Base-by-base conservation (phyloP, 2,797 vertebrate species). In the Anguilla anguilla region DNA sequence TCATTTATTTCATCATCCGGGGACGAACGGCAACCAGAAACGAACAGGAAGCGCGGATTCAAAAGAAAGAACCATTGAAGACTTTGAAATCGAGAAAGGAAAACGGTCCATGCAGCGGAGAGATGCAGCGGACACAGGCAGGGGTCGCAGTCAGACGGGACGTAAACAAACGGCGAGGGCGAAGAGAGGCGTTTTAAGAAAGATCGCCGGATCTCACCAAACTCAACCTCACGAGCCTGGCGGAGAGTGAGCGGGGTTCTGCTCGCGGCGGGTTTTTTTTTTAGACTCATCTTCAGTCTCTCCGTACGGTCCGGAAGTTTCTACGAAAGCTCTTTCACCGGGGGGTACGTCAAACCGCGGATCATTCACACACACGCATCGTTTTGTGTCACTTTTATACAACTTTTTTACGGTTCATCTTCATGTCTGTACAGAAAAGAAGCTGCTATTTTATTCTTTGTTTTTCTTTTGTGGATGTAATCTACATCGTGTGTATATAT, bases 371-470 rank as follows among this genome's bases (percentile, higher is more conserved):
- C 97, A 97, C 95, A 97, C 97, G 96, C 96, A 97, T 97, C 94
- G 96, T 97, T 97, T 96, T 97, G 96, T 96, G 96, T 99, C 97
- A 98, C 97, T 98, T 99, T 98, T 97, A 96, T 97, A 35, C 1
- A 97, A 97, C 96, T 97, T 99, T 99, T 98, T 97, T 98, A 99
- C 94, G 92, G 97, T 98, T 98, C 96, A 96, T 2, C 97, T 99
- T 97, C 97, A 97, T 97, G 97, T 98, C 97, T 98, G 97, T 98
- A 98, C 97, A 98, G 97, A 98, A 35, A 98, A 96, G 97, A 98
- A 97, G 98, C 98, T 99, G 98, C 98, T 99, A 99, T 98, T 98
- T 97, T 97, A 97, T 98, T 97, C 95, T 97, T 96, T 81, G 19
- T 91, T 95, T 96, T 96, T 96, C 94, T 96, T 97, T 97, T 95